Percentiles rank a stretch among this genome's conserved stretches.
phyloP scores from a whole-genome alignment of 2,797 vertebrate genomes.

The Peromyscus nudipes region DNA sequence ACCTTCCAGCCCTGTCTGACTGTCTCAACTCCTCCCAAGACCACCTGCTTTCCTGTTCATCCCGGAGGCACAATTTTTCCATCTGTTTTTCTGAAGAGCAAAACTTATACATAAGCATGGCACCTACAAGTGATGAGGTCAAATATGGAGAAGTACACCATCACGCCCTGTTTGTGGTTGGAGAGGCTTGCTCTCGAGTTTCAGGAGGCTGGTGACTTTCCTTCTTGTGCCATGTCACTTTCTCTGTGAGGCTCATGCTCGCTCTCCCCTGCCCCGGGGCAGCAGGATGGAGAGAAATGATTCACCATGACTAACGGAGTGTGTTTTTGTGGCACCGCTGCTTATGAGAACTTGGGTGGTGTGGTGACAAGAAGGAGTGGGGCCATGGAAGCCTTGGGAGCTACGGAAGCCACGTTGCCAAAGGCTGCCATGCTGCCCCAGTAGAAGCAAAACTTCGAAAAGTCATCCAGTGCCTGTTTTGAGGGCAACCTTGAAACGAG shows the following conservation, averaged over 20 bases:
- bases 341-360: not conserved
- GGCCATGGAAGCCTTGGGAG: not conserved
- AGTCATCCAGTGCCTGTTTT: not conserved
- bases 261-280: not conserved
- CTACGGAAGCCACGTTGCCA: not conserved
- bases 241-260: not conserved
- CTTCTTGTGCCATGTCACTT: not conserved
- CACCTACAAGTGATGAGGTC: not conserved
- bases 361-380: not conserved
- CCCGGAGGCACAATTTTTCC: not conserved
- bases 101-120: not conserved
- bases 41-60: not conserved
- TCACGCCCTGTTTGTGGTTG: not conserved
- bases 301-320: accelerated
- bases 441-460: not conserved
- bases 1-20: not conserved
- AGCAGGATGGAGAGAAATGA: not conserved
- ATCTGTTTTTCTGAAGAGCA: not conserved
- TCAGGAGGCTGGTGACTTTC: not conserved
- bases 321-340: not conserved
- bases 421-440: accelerated
- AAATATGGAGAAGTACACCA: not conserved
- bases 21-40: not conserved
- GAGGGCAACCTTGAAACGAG: not conserved
- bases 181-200: not conserved